These are phyloP conservation scores for Allobates femoralis DNA, from an alignment of 2,797 vertebrate species.

Conservation along the genomic window DNA sequence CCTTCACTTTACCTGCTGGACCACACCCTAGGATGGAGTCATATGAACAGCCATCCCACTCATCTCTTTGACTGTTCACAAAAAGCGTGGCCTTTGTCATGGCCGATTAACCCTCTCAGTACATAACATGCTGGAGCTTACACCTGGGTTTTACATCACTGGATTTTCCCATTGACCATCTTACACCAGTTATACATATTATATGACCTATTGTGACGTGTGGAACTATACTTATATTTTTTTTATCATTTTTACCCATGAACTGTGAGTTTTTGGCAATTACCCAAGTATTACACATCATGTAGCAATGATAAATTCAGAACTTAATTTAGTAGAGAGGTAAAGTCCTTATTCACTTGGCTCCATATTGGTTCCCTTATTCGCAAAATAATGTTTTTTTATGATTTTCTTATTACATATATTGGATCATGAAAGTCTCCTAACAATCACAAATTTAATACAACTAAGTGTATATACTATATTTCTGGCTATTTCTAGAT, in stretches of 20 bases:
- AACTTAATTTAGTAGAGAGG: neutral
- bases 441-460: neutral
- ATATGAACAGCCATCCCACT: no score
- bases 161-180: no score
- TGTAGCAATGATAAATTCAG: neutral
- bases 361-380: neutral
- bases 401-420: neutral
- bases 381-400: neutral
- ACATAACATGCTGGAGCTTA: no score
- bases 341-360: neutral
- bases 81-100: no score
- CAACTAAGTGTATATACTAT: neutral
- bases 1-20: no score
- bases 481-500: neutral
- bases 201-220: neutral
- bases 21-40: no score
- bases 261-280: neutral
- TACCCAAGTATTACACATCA: neutral
- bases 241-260: neutral
- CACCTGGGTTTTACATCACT: no score
- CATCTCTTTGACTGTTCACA: no score
- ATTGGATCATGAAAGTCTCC: neutral
- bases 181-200: no score
- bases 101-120: no score
- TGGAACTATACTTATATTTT: neutral